Evolutionary conservation across 2,888 invertebrate species (phyloP).

Genomic region (Brenthis ino): DNA sequence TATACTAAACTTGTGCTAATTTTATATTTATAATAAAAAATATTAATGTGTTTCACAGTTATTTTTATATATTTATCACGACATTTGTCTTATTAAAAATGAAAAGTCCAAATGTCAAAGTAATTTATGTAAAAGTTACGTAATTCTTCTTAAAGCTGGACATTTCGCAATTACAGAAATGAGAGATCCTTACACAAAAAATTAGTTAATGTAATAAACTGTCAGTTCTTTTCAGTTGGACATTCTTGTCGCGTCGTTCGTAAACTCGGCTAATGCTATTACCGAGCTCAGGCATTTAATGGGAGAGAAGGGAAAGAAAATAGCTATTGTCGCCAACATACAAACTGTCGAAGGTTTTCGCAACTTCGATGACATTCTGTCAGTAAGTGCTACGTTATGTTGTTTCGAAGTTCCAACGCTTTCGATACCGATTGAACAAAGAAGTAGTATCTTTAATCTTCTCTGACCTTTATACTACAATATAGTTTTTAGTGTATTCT

Average conservation of each 20-base stretch:
- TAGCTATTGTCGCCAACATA: constrained; percentile 66
- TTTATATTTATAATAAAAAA: not conserved
- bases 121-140: constrained; percentile 17
- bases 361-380: constrained; percentile 64
- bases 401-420: not conserved
- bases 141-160: constrained; percentile 23
- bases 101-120: not conserved
- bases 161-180: constrained; percentile 30
- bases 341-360: constrained; percentile 65
- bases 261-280: constrained; percentile 48
- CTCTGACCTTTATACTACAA: too few species aligned
- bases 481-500: too few species aligned
- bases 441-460: not conserved
- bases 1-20: too few species aligned
- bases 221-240: constrained; percentile 60
- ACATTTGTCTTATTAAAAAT: not conserved
- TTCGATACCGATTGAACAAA: not conserved
- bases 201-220: constrained; percentile 39
- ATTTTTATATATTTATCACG: not conserved
- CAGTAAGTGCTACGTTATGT: constrained; percentile 48
- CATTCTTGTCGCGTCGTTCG: constrained; percentile 65
- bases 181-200: constrained; percentile 27
- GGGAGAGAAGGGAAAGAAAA: constrained; percentile 70
- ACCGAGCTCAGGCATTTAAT: constrained; percentile 58
- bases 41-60: not conserved